Percentiles rank a stretch among this genome's conserved stretches.
Conservation (phyloP, 2,113 vertebrate genomes). For the Stigmatopora nigra region DNA sequence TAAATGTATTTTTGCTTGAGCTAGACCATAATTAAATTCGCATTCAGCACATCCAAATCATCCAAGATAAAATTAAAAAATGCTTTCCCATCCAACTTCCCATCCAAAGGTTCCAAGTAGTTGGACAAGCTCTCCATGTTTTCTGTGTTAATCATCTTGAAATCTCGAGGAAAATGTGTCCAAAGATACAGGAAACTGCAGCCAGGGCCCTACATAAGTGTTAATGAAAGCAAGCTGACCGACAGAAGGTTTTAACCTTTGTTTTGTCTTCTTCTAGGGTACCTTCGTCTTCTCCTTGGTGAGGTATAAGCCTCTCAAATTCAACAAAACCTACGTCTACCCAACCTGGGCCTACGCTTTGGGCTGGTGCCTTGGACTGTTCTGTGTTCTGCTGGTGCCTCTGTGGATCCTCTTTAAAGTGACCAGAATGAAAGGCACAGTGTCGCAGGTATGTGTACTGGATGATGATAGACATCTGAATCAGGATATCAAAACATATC, state of each 20-base stretch:
- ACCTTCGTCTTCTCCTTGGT: slow-evolving; percentile 63
- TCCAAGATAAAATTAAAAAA: too few relatives aligned
- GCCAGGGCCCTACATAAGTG: neutral
- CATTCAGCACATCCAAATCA: too few relatives aligned
- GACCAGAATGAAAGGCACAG: slow-evolving; percentile 48
- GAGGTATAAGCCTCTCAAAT: slow-evolving; percentile 62
- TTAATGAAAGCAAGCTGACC: neutral
- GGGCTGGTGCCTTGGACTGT: slow-evolving; percentile 81
- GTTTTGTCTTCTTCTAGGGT: slow-evolving; percentile 32
- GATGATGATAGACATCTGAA: neutral
- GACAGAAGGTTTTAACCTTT: neutral
- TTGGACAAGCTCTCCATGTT: neutral
- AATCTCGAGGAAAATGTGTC: neutral
- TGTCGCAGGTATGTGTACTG: slow-evolving; percentile 43
- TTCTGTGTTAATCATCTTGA: neutral
- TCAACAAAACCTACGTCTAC: slow-evolving; percentile 85
- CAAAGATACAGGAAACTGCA: neutral
- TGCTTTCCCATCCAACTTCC: neutral
- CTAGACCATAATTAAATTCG: too few relatives aligned
- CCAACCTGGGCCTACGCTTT: slow-evolving; percentile 83
- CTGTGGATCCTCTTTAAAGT: slow-evolving; percentile 74
- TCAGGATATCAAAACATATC: too few relatives aligned
- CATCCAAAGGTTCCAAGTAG: neutral
- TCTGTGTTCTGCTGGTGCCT: slow-evolving; percentile 82
- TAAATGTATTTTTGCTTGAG: too few relatives aligned